Evolutionary conservation across 2,797 vertebrate genomes (phyloP).

Genomic region (Tenualosa thibaudeaui): DNA sequence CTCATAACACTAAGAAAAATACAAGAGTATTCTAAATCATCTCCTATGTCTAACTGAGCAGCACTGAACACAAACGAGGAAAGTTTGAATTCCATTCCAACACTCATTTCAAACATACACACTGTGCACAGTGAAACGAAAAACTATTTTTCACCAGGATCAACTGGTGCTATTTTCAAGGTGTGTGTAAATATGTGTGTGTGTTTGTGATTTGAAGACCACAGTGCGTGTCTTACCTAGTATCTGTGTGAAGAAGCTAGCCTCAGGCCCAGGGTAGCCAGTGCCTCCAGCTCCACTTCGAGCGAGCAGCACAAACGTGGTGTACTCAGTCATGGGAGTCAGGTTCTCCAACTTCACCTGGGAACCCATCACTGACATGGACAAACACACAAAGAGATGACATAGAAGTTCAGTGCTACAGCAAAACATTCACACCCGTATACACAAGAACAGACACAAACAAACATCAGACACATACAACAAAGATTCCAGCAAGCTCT

Average conservation of each 20-base stretch:
- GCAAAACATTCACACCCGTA: constrained; percentile 20
- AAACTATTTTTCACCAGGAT: too few relatives aligned
- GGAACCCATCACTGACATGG: constrained; percentile 66
- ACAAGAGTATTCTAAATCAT: too few relatives aligned
- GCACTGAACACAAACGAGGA: too few relatives aligned
- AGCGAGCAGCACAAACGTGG: constrained; percentile 78
- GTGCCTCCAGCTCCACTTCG: constrained; percentile 78
- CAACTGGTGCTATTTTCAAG: too few relatives aligned
- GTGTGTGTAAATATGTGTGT: neutral
- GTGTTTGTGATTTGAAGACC: neutral
- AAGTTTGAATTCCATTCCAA: too few relatives aligned
- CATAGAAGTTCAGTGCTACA: neutral
- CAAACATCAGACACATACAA: neutral
- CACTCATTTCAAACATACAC: too few relatives aligned
- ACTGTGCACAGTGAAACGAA: too few relatives aligned
- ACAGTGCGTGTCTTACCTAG: constrained; percentile 67
- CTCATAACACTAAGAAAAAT: too few relatives aligned
- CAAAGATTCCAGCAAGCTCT: neutral
- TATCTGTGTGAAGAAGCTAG: constrained; percentile 74
- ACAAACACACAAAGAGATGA: constrained; percentile 28
- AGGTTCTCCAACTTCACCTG: constrained; percentile 75
- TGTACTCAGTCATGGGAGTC: constrained; percentile 81
- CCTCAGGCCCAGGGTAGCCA: constrained; percentile 79
- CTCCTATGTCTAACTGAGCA: too few relatives aligned
- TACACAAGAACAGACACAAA: constrained; percentile 9